Evolutionary conservation across 2,113 vertebrate species (phyloP).

Genomic region (Callionymus lyra): DNA sequence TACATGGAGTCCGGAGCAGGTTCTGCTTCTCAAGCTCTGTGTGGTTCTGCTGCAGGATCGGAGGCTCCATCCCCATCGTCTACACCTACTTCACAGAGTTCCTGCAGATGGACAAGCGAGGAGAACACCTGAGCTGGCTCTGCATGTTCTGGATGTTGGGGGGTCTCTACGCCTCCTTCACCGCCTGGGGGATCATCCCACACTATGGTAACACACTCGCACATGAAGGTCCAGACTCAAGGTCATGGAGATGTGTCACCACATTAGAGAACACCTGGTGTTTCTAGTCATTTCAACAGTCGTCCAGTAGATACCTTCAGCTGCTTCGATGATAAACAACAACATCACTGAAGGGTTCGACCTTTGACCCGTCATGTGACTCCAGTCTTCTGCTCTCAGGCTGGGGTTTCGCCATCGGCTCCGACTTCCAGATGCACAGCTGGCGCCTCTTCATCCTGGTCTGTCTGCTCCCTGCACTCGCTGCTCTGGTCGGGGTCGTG

Average conservation of each 20-base stretch:
- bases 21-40: too few species aligned
- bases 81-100: constrained; percentile 98
- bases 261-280: too few species aligned
- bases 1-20: too few species aligned
- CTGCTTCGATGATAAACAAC: too few species aligned
- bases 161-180: constrained; percentile 88
- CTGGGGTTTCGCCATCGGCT: constrained; percentile 92
- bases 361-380: background rate
- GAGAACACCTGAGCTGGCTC: constrained; percentile 96
- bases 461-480: constrained; percentile 80
- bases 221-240: too few species aligned
- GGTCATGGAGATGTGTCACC: background rate
- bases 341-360: too few species aligned
- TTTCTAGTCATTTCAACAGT: too few species aligned
- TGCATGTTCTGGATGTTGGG: constrained; percentile 84
- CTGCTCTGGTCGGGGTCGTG: constrained; percentile 77
- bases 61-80: constrained; percentile 89
- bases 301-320: too few species aligned
- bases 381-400: constrained; percentile 55
- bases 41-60: constrained; percentile 68
- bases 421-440: constrained; percentile 87
- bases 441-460: constrained; percentile 92
- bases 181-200: constrained; percentile 96
- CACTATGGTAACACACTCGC: constrained; percentile 79
- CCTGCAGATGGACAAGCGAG: constrained; percentile 91